A percentile compares a stretch with the other conserved stretches of the same genome.
These are phyloP conservation scores for Uromys caudimaculatus DNA, from an alignment of 2,797 vertebrate species.

Conservation along the genomic window DNA sequence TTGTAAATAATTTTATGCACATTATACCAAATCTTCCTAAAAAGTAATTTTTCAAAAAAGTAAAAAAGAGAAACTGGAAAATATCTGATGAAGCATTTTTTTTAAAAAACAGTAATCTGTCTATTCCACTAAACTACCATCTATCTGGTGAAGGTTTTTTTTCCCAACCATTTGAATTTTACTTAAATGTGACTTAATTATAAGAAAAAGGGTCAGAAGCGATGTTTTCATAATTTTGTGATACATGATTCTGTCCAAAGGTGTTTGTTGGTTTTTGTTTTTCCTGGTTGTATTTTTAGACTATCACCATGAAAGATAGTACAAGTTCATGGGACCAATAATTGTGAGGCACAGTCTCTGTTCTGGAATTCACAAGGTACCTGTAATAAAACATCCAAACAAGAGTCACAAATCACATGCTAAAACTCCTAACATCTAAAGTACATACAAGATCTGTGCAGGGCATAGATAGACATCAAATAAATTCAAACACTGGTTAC, in stretches of 20 bases:
- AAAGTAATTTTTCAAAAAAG: constrained; percentile 81
- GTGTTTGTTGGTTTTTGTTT: neutral
- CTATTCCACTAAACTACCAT: constrained; percentile 70
- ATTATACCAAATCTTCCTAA: constrained; percentile 87
- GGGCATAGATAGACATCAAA: constrained; percentile 80
- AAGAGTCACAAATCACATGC: constrained; percentile 73
- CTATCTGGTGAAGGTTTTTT: constrained; percentile 49
- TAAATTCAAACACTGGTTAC: constrained; percentile 81
- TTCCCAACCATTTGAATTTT: constrained; percentile 64
- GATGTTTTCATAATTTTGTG: constrained; percentile 16
- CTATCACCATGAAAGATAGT: constrained; percentile 58
- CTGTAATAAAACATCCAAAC: constrained; percentile 75
- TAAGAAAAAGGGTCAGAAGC: constrained; percentile 25
- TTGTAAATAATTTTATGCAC: constrained; percentile 84
- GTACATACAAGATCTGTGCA: constrained; percentile 75
- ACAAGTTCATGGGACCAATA: constrained; percentile 72
- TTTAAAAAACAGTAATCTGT: constrained; percentile 75
- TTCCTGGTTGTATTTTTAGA: constrained; percentile 65
- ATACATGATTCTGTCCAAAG: constrained; percentile 55
- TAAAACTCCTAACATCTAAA: constrained; percentile 70
- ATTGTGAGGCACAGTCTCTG: constrained; percentile 77
- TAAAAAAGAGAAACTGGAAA: constrained; percentile 83
- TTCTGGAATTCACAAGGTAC: constrained; percentile 76
- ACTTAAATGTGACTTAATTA: constrained; percentile 61
- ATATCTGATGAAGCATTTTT: constrained; percentile 73